Base-by-base conservation (phyloP, 1,140 invertebrate genomes). In the Amyelois transitella region DNA sequence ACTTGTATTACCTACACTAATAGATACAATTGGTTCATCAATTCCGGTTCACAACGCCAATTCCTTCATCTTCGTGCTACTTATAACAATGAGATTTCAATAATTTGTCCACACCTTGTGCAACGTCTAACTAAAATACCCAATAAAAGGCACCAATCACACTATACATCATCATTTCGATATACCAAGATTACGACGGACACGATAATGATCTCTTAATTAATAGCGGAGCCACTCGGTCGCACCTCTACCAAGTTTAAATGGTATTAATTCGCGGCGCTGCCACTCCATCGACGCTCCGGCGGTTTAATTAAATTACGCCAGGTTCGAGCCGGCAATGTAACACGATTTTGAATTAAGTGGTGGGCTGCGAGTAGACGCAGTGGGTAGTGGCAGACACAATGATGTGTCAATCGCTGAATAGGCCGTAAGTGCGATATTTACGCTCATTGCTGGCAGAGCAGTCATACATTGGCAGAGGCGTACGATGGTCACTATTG, bases 381-480 rank as follows among this genome's bases (percentile, higher is more conserved):
- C 43, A 8, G 10, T 1, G n/a, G 6, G 45, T 48, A 38, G 43
- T 19, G 43, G n/a, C 43, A 18, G 43, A 18, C 17, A 45, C 43
- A 19, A 48, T 21, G 19, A 48, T 21, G 45, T 66, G 64, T 66
- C 60, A 66, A 66, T 66, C 60, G 45, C 5, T 48, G 45, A 48
- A 48, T 21, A 48, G 43, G 48, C n/a, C 38, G 57, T 49, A 59
- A 60, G 57, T 62, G 60, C 51, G 57, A 66, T 66, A 66, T 66
- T 66, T 66, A 63, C 60, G 64, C 53, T 66, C 57, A 66, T 66
- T 60, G 64, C 62, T 59, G 64, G 57, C 45, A 51, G 32, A 10
- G n/a, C n/a, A n/a, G n/a, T 6, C 25, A 28, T 28, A 28, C 32
- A 24, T 53, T 28, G 25, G 25, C 25, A 28, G 25, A 38, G 32